Base-by-base conservation (phyloP, 2,797 vertebrate species). In the Xiphophorus birchmanni region DNA sequence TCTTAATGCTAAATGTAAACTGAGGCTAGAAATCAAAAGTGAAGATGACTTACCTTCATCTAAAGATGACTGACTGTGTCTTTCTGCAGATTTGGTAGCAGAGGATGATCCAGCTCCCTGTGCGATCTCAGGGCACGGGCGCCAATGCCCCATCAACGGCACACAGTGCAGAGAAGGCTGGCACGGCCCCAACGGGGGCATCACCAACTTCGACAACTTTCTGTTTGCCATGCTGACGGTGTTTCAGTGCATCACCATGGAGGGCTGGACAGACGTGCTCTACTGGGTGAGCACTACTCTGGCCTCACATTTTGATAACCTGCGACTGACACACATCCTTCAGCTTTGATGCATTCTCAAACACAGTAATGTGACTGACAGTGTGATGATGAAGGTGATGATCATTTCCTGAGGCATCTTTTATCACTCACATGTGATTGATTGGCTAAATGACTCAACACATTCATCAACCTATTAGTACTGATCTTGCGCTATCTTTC, bases 221-320 rank as follows among this genome's bases (percentile, higher is more conserved):
- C 96, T 98, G 79, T 99, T 99, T 90, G 98, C 98, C 58, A 99
- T 99, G 98, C 95, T 99, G 91, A 99, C 98, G 0, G 98, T 99
- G 87, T 99, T 99, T 91, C 98, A 99, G 95, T 99, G 98, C 77
- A 99, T 99, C 91, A 99, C 98, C 79, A 99, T 99, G 98, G 98
- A 99, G 94, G 98, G 98, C 73, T 99, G 98, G 98, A 99, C 98
- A 0, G 98, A 99, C 18, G 98, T 99, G 83, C 95, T 99, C 6
- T 99, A 99, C 94, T 99, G 98, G 98, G 98, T 99, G 93, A 98
- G 98, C 81, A 2, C 17, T 13, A 1, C 47, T 63, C 42, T 58
- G 74, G 76, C 35, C 63, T 65, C 74, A 44, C 75, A 37, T 35
- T 77, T 86, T 75, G 73, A 2, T 74, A 76, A 84, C 83, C 79